Evolutionary conservation across 2,113 vertebrate genomes (phyloP), one percentile per base, ranked within the genome.

Genomic region (Falcunculus frontatus): DNA sequence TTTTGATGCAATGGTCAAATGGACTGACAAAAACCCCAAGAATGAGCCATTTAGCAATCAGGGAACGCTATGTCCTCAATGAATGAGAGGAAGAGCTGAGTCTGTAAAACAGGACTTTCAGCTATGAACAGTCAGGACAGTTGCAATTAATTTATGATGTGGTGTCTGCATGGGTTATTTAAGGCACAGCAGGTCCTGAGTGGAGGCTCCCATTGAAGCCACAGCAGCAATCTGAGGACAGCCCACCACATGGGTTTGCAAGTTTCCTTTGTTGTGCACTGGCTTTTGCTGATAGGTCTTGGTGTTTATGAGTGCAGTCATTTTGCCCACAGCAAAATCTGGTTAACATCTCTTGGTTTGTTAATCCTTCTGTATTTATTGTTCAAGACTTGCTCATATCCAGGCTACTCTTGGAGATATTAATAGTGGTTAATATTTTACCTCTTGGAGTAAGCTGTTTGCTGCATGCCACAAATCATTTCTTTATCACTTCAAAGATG

Each of bases 341-440:
- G 81, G 32, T 84, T 90, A 62, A 83, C 9, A 4, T 75, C 52
- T 93, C 77, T 75, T 25, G 15, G 41, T 41, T 94, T 95, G 78
- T 84, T 92, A 96, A 73, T 91, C 44, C 32, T 72, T 88, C 68
- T 60, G 6, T 81, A 67, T 84, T 74, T 78, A 53, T 84, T 91
- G 77, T 92, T 90, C 59, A 44, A 82, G 26, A 78, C 50, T 76
- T 89, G 26, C n/a, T 73, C 75, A 15, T 63, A 78, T 59, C 44
- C 39, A 84, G 50, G 44, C 65, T 72, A 5, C 87, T 94, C 42
- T 35, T 84, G 41, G 19, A 53, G 27, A 56, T 72, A 74, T 62
- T 92, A 92, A 92, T 55, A 94, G 74, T 32, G 5, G 57, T 88
- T 96, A 88, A 53, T 92, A 84, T 94, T 87, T 94, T 82, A 79